Percentiles rank a stretch among this genome's conserved stretches.
Evolutionary conservation across 2,113 vertebrate genomes (phyloP).

Genomic region (Chaetodon auriga): DNA sequence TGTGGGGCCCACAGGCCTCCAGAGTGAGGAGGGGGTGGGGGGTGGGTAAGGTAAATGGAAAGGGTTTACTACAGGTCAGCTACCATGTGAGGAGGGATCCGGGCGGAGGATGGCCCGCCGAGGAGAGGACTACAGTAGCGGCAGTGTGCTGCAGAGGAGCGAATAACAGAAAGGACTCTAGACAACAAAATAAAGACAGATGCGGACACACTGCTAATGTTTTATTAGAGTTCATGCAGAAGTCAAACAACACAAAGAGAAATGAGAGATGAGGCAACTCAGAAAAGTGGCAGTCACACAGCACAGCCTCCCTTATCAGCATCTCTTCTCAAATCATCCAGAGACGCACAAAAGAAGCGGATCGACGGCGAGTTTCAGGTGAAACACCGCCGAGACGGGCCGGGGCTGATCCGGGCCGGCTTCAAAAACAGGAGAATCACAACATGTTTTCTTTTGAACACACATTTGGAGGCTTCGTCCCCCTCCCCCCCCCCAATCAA

Average conservation of each 20-base stretch:
- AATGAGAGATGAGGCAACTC: conserved; percentile 71
- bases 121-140: conserved; percentile 6
- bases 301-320: conserved; percentile 45
- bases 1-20: conserved; percentile 63
- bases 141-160: neutral
- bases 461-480: conserved; percentile 22
- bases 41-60: conserved; percentile 67
- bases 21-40: conserved; percentile 24
- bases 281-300: conserved; percentile 80
- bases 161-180: neutral
- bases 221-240: conserved; percentile 94
- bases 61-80: conserved; percentile 82
- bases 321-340: conserved; percentile 42
- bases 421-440: conserved; percentile 30
- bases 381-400: too few relatives aligned
- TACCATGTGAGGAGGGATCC: conserved; percentile 30
- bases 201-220: conserved; percentile 79
- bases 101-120: neutral
- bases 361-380: neutral
- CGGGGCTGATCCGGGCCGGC: conserved; percentile 8
- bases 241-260: conserved; percentile 88
- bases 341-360: conserved; percentile 27
- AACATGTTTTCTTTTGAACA: conserved; percentile 34
- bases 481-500: neutral
- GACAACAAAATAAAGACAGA: neutral